Conservation (phyloP, 2,797 vertebrate genomes). For the Sebastes steindachneri region DNA sequence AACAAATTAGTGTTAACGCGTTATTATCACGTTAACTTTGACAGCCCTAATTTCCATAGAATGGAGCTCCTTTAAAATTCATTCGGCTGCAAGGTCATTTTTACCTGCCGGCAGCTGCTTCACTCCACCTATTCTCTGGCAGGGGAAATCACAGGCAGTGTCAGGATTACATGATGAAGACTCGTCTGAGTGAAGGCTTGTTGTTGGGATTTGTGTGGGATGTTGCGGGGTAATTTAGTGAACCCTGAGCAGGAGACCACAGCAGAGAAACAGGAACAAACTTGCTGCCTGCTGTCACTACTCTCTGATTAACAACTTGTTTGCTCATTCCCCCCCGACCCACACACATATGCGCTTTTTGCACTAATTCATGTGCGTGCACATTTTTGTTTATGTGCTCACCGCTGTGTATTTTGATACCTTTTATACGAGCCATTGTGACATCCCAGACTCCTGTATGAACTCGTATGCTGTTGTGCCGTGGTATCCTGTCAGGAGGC, state of each 20-base stretch:
- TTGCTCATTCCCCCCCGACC: background rate
- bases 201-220: constrained; percentile 42
- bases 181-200: constrained; percentile 2
- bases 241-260: constrained; percentile 37
- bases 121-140: background rate
- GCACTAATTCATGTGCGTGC: constrained; percentile 10
- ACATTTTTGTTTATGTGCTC: constrained; percentile 9
- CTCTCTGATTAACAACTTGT: constrained; percentile 48
- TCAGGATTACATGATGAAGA: background rate
- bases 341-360: background rate
- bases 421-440: constrained; percentile 4
- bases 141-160: background rate
- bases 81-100: background rate
- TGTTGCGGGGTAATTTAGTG: constrained; percentile 51
- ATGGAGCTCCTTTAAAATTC: background rate
- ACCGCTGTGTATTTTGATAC: constrained; percentile 37
- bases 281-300: constrained; percentile 40
- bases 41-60: background rate
- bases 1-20: too few species aligned
- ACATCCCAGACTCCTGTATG: constrained; percentile 32
- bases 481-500: constrained; percentile 5
- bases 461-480: constrained; percentile 41
- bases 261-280: constrained; percentile 46
- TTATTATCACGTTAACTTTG: too few species aligned
- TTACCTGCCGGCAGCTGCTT: background rate